These are phyloP conservation scores for Nasonia oneida DNA, from an alignment of 2,888 invertebrate genomes.

Conservation along the genomic window DNA sequence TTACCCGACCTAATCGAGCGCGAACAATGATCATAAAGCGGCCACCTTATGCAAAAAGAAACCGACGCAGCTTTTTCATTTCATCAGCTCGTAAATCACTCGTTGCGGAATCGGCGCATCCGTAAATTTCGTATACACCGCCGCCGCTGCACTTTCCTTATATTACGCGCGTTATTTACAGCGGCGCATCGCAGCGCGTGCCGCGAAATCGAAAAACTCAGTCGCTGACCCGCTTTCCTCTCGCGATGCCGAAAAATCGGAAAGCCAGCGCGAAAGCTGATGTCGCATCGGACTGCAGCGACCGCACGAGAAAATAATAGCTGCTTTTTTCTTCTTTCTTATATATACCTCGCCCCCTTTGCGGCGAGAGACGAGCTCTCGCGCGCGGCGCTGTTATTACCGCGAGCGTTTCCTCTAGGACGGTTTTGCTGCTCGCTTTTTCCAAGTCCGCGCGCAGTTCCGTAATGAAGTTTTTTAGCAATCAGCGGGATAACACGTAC, in stretches of 20 bases:
- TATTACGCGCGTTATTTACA: slow-evolving; percentile 12
- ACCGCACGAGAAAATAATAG: slow-evolving; percentile 23
- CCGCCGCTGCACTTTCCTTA: background rate
- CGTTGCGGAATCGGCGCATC: background rate
- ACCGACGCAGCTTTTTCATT: too few relatives aligned
- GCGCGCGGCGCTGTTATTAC: slow-evolving; percentile 11
- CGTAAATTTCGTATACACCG: background rate
- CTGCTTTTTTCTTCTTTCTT: background rate
- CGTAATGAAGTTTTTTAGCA: slow-evolving; percentile 26
- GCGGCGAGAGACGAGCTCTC: background rate
- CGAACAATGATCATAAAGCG: background rate
- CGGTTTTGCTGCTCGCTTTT: background rate
- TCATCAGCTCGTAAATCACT: background rate
- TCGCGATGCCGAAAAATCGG: slow-evolving; percentile 25
- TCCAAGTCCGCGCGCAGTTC: background rate
- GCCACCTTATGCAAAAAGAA: background rate
- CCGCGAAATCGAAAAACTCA: slow-evolving; percentile 32
- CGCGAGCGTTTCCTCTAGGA: background rate
- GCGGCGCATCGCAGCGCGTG: background rate
- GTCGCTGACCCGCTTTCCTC: background rate
- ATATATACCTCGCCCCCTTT: background rate
- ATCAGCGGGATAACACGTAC: slow-evolving; percentile 13
- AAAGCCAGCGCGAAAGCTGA: background rate
- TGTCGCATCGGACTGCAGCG: background rate
- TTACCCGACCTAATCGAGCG: background rate